Evolutionary conservation across 2,113 vertebrate species (phyloP), one percentile per base, ranked within the genome.

Genomic region (Setophaga coronata): DNA sequence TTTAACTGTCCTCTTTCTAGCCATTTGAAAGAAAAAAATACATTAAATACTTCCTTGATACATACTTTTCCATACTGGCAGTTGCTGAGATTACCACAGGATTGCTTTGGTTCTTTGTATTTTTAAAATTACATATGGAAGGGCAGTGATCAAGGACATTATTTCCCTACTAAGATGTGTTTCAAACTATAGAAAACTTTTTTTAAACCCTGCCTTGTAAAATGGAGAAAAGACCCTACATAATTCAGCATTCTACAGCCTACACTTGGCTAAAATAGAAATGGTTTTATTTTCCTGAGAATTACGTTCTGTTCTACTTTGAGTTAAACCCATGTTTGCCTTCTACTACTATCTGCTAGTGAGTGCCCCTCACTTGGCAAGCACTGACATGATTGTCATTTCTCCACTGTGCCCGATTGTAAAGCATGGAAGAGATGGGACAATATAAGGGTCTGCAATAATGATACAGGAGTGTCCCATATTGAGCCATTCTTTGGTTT

Each of bases 21-120:
- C 43, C 53, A 66, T 12, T 19, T 84, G 80, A 94, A 69, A 51
- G 94, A 64, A 65, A 93, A 93, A 87, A 76, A 94, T 6, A 78
- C 51, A 87, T 89, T 60, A 94, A 96, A 83, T 93, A 92, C 16
- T 84, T 93, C 36, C 88, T 81, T 92, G 89, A 92, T 71, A 79
- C n/a, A 64, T 73, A 40, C 40, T 80, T 87, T 86, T 76, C 57
- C 72, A 61, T 81, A 89, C 42, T 90, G 33, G 69, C 36, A 92
- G 23, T 82, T 90, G 64, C 80, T 84, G 77, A 96, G 80, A 61
- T 87, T 92, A 87, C 88, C 90, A 94, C 86, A 96, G 80, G 65
- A 93, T 89, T 4, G 4, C 77, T 96, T 95, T 93, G 79, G 33
- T 47, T 78, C 82, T 65, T 53, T 67, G 34, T 26, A 70, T 67